phyloP scores from a whole-genome alignment of 2,888 invertebrate genomes.

The Spialia ferax region DNA sequence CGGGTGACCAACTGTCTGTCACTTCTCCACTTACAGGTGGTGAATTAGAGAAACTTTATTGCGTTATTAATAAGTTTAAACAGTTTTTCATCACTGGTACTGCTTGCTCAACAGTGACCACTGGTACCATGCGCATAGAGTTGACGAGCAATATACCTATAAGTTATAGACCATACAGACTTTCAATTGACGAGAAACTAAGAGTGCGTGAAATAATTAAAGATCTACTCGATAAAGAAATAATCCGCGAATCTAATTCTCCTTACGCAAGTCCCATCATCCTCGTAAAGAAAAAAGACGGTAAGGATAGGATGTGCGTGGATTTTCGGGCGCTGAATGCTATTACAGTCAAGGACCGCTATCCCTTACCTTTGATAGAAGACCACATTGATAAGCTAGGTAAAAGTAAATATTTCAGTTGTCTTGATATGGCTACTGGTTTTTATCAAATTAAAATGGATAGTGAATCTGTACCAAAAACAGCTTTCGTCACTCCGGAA shows the following conservation, averaged over 20 bases:
- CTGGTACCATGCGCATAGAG: not conserved
- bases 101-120: not conserved
- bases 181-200: not conserved
- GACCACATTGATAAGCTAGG: constrained; percentile 53
- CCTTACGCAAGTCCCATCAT: not conserved
- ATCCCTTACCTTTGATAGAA: not conserved
- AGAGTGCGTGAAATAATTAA: not conserved
- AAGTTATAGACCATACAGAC: not conserved
- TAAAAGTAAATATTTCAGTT: constrained; percentile 49
- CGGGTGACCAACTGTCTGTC: not conserved
- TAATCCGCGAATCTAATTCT: not conserved
- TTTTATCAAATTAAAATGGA: constrained; percentile 56
- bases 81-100: not conserved
- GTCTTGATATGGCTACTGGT: constrained; percentile 53
- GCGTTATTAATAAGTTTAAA: not conserved
- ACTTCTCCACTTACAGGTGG: not conserved
- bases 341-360: not conserved
- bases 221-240: not conserved
- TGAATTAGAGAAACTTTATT: not conserved
- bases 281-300: not conserved
- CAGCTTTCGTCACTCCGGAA: constrained; percentile 53
- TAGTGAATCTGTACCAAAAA: constrained; percentile 52
- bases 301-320: not conserved
- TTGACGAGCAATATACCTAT: not conserved
- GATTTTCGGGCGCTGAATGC: not conserved